Base-by-base conservation (phyloP, 2,797 vertebrate genomes). In the Chaenodraco wilsoni region DNA sequence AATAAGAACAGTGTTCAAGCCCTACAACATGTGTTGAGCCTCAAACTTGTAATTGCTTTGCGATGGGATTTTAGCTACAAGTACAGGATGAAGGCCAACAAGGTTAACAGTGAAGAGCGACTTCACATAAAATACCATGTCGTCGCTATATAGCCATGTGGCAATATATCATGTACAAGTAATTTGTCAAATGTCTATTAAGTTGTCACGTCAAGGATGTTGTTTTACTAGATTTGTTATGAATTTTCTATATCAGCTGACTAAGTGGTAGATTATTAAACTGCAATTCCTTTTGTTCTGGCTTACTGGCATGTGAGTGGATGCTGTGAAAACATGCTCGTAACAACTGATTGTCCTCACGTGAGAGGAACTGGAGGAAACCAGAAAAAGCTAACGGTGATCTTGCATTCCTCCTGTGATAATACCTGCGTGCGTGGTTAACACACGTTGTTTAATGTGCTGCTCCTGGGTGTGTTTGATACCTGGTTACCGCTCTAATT, bases 381-480 rank as follows among this genome's bases (percentile, higher is more conserved):
- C 54, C 54, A 69, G 74, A 58, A 21, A 12, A 55, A 64, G 40
- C 66, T 84, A 74, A 82, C 86, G 74, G 64, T 65, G 60, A 72
- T 52, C 66, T 45, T 23, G 50, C 40, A 55, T 82, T 83, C 69
- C 72, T 54, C 11, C 69, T 64, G 60, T 45, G 82, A 85, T 86
- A 56, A 67, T 62, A 82, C 79, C 65, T 84, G 71, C 54, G 84
- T 15, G 49, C 71, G 60, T 86, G 77, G 45, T 79, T 89, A 72
- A 82, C 64, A 72, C 49, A 67, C 52, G 37, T 82, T 68, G 73
- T 37, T 84, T 77, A 65, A 72, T 67, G 58, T 9, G 45, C 68
- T 15, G 65, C 75, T 69, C 33, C 65, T 82, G 64, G 64, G 11
- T 57, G 43, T 84, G 84, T 89, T 87, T 84, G 82, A 87, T 80